phyloP scores from a whole-genome alignment of 2,797 vertebrate species.

The Sparidentex hasta region DNA sequence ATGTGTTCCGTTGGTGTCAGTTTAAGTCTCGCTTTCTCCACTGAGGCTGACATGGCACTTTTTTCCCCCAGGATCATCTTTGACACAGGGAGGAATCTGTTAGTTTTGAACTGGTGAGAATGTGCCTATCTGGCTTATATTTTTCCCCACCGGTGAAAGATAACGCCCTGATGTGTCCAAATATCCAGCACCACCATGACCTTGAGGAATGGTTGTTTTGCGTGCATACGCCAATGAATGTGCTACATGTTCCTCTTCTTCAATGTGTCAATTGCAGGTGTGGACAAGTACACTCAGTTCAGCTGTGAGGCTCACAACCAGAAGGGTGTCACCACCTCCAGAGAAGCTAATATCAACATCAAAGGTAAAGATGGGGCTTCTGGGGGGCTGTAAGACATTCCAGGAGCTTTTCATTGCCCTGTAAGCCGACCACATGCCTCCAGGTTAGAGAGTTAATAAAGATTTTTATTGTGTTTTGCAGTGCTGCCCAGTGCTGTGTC shows the following conservation, averaged over 20 bases:
- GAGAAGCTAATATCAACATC: slow-evolving; percentile 90
- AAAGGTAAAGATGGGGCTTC: slow-evolving; percentile 87
- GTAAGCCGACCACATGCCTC: slow-evolving; percentile 1
- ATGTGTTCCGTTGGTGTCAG: not conserved
- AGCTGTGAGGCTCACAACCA: slow-evolving; percentile 94
- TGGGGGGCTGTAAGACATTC: slow-evolving; percentile 18
- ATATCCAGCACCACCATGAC: slow-evolving; percentile 13
- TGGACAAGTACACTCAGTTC: slow-evolving; percentile 87
- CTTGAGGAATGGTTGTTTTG: slow-evolving; percentile 23
- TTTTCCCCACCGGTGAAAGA: not conserved
- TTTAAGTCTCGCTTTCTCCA: slow-evolving; percentile 28
- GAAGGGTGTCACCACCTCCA: slow-evolving; percentile 91
- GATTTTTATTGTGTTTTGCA: slow-evolving; percentile 54
- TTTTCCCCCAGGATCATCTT: slow-evolving; percentile 5
- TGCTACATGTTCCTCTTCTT: slow-evolving; percentile 16
- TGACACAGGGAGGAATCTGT: slow-evolving; percentile 7
- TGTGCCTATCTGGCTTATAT: not conserved
- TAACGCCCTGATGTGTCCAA: not conserved
- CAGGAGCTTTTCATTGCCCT: not conserved
- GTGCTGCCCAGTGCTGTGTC: slow-evolving; percentile 78
- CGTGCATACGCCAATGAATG: not conserved
- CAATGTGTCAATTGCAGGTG: slow-evolving; percentile 82
- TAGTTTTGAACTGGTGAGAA: not conserved
- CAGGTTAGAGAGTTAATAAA: not conserved
- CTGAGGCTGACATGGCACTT: slow-evolving; percentile 24